Base-by-base conservation (phyloP, 1,140 invertebrate species). In the Brachionus plicatilis region DNA sequence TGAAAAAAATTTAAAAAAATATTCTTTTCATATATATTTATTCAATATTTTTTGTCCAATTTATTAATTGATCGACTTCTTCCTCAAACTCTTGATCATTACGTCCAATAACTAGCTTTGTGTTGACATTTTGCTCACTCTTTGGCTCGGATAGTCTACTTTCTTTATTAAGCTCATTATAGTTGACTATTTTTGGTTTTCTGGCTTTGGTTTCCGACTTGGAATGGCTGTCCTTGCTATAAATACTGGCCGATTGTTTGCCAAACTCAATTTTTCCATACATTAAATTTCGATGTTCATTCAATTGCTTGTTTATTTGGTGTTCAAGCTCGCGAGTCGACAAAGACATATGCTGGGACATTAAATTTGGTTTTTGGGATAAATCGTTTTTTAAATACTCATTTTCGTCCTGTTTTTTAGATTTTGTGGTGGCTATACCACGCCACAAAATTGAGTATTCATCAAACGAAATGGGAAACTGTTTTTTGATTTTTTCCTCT, bases 361-460 rank as follows among this genome's bases (percentile, higher is more conserved):
- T 60, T 17, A 82, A 65, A 68, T 82, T 41, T 17, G 79, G 79
- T 27, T 82, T 82, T 68, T 60, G 27, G 5, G 20, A 82, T 3
- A 82, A 27, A 9, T 82, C 79, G 14, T 45, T 27, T 60, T 66
- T 82, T 45, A 82, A 29, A 82, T 82, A 82, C 17, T 45, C 20
- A 47, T 82, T 82, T 47, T 82, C 65, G 9, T 82, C 79, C 14
- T 65, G 41, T 6, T 60, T 68, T 43, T 66, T 82, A 27, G 79
- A 82, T 17, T 82, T 82, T 14, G 53, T 82, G 43, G 79, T 82
- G 4, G 79, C 79, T 20, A 82, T 82, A 24, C 79, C 79, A 7
- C n/a, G 33, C 79, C 79, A 82, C 11, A 82, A 45, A 27, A n/a
- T 37, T 24, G 41, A 82, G 45, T 82, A 82, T 20, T 82, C 79